These are phyloP conservation scores for Parotocinclus haroldoi DNA, from an alignment of 2,797 vertebrate species.

Conservation along the genomic window DNA sequence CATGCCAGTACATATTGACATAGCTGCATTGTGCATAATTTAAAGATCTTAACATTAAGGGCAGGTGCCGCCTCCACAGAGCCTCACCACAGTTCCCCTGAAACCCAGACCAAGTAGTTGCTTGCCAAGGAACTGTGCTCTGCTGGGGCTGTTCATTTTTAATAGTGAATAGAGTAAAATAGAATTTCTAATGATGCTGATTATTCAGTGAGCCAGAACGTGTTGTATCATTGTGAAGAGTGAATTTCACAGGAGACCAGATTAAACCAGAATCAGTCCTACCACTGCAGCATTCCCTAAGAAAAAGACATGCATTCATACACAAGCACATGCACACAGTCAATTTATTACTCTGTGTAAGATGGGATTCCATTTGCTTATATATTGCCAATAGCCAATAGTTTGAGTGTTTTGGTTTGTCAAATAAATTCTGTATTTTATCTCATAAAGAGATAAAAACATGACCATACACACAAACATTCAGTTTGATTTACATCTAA, in stretches of 20 bases:
- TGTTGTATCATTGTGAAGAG: constrained; percentile 54
- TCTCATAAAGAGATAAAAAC: too few species aligned
- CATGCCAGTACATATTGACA: constrained; percentile 65
- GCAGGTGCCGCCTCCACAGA: constrained; percentile 53
- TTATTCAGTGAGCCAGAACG: constrained; percentile 55
- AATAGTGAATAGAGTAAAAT: constrained; percentile 54
- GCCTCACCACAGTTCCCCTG: constrained; percentile 54
- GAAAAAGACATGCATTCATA: too few species aligned
- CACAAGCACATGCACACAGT: too few species aligned
- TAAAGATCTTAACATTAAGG: constrained; percentile 66
- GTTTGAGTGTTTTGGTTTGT: too few species aligned
- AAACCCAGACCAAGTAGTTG: constrained; percentile 53
- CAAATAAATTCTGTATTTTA: too few species aligned
- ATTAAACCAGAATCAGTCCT: constrained; percentile 47
- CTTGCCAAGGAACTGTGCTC: constrained; percentile 54
- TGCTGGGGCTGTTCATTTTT: constrained; percentile 59
- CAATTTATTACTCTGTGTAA: too few species aligned
- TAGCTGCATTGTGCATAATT: constrained; percentile 68
- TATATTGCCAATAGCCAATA: too few species aligned
- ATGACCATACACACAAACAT: too few species aligned
- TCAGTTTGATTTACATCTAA: too few species aligned
- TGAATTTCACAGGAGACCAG: constrained; percentile 42
- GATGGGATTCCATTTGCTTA: too few species aligned
- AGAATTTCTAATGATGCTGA: constrained; percentile 60
- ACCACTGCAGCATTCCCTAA: too few species aligned